A percentile compares a stretch with the other conserved stretches of the same genome.
phyloP scores from a whole-genome alignment of 2,888 invertebrate genomes.

The Erebia palarica region DNA sequence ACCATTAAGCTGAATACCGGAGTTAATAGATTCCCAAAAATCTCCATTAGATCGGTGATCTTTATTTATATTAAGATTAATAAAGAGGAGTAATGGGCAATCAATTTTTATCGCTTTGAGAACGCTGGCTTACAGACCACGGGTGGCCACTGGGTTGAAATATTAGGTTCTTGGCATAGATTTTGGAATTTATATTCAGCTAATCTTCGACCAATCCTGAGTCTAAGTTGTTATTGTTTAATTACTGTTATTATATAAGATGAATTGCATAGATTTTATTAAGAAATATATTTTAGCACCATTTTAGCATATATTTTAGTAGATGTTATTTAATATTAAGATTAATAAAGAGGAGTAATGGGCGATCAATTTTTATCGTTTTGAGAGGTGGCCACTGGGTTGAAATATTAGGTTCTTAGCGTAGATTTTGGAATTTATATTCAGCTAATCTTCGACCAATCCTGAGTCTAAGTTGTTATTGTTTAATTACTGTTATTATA shows the following conservation, averaged over 20 bases:
- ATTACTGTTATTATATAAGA: neutral
- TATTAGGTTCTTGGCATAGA: constrained; percentile 11
- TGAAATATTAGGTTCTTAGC: no score
- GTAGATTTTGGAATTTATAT: no score
- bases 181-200: neutral
- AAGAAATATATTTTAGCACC: no score
- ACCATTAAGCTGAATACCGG: constrained; percentile 47
- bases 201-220: constrained; percentile 5
- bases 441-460: no score
- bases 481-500: no score
- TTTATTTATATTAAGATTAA: constrained; percentile 42
- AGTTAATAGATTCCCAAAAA: constrained; percentile 47
- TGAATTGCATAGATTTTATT: neutral
- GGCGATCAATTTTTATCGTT: no score
- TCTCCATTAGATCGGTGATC: constrained; percentile 47
- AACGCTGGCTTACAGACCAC: constrained; percentile 57
- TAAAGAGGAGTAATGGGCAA: constrained; percentile 49
- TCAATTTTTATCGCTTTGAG: constrained; percentile 68
- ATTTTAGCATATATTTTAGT: no score
- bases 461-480: no score
- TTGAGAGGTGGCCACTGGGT: no score
- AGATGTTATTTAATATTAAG: no score
- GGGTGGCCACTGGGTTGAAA: constrained; percentile 55
- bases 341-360: no score
- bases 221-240: neutral